phyloP scores from a whole-genome alignment of 1,140 invertebrate genomes.

The Geopemphigus sp. region DNA sequence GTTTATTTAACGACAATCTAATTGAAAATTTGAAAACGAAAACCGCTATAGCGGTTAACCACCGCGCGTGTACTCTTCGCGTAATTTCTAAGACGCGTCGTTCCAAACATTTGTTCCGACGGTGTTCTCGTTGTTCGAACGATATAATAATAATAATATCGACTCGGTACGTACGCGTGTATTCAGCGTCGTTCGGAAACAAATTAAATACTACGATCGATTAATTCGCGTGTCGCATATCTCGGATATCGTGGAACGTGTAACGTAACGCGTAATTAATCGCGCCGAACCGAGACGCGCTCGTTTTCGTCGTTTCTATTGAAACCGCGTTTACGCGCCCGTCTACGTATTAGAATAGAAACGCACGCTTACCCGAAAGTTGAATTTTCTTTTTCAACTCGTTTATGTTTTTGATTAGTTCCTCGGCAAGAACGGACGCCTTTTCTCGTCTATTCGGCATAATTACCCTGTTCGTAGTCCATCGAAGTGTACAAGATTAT shows the following conservation, averaged over 20 bases:
- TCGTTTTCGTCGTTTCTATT: no score
- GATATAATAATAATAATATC: not conserved
- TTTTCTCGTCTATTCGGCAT: slow-evolving; percentile 41
- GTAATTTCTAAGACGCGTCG: not conserved
- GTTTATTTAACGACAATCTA: not conserved
- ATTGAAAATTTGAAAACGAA: not conserved
- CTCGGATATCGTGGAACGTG: no score
- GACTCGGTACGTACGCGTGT: not conserved
- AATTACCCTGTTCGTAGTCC: not conserved
- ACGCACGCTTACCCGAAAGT: slow-evolving; percentile 24
- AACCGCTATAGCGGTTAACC: slow-evolving; percentile 13
- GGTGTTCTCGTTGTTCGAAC: not conserved
- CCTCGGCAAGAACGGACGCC: not conserved
- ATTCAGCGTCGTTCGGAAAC: no score
- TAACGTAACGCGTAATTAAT: not conserved
- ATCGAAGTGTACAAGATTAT: no score
- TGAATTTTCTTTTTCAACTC: slow-evolving; percentile 42
- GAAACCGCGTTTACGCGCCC: no score
- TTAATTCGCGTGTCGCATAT: no score
- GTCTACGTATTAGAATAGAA: no score
- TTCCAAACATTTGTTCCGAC: not conserved
- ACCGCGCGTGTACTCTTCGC: not conserved
- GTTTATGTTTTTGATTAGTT: slow-evolving; percentile 15
- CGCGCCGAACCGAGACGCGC: no score
- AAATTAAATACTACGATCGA: no score